Base-by-base conservation (phyloP, 2,113 vertebrate genomes). In the Forbesichthys papilliferus region DNA sequence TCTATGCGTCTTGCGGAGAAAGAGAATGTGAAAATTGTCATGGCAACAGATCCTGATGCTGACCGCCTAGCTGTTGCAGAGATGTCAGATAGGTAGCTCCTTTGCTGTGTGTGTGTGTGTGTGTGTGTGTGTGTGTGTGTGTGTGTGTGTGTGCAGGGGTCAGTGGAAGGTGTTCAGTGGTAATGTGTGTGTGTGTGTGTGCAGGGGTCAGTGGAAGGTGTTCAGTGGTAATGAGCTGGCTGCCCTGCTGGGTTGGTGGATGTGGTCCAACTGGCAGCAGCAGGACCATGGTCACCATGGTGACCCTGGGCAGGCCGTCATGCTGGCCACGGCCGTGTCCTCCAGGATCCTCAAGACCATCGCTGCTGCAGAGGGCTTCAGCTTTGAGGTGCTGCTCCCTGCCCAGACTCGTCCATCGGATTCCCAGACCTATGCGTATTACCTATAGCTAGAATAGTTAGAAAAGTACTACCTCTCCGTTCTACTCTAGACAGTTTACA, bases 21-120 rank as follows among this genome's bases (percentile, higher is more conserved):
- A 56, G 95, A 97, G 80, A 78, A 84, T 0, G 96, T 95, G 9
- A 76, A 7, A 10, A 72, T 98, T 0, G 94, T 98, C 0, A 81
- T 98, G 85, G 97, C 96, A 0, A 98, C 97, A 0, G 97, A 99
- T 62, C 97, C 97, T 4, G 97, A 99, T 48, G 97, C 96, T 2
- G 96, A 99, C 54, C 92, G 97, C 3, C 70, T 99, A 59, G 97
- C 97, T 11, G 96, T 96, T 66, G 96, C 97, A 0, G 96, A 99
- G 53, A 92, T 82, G 47, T 90, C 91, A 78, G 90, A 94, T 9
- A 86, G 91, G 96, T 98, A 84, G 27, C 20, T 27, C 8, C 18
- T 27, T 33, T 20, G 2, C 11, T 58, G 11, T 52, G 11, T 52
- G 49, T 52, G 3, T 14, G 36, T 42, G 36, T 42, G 36, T 20